Evolutionary conservation across 2,113 vertebrate species (phyloP).

Genomic region (Apistogramma diplotaenia): DNA sequence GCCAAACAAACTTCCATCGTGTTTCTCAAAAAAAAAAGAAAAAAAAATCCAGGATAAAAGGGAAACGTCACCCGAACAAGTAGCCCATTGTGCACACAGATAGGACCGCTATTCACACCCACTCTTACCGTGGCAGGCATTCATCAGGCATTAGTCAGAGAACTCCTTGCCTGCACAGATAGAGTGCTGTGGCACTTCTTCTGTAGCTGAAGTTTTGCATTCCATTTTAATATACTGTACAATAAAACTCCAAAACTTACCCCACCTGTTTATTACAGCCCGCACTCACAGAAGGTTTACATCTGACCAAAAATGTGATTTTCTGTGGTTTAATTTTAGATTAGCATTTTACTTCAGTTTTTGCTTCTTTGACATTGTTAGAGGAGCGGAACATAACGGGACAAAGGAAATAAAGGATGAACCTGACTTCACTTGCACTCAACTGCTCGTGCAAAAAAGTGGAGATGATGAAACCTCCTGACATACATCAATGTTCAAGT

Average conservation of each 20-base stretch:
- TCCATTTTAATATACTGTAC: not conserved
- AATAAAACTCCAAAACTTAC: not conserved
- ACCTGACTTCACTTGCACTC: slow-evolving; percentile 3
- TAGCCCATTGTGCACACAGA: slow-evolving; percentile 53
- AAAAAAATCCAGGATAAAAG: slow-evolving; percentile 33
- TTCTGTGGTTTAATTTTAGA: not conserved
- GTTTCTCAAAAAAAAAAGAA: slow-evolving; percentile 13
- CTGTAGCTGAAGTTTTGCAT: slow-evolving; percentile 29
- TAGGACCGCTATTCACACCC: slow-evolving; percentile 54
- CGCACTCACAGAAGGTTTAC: not conserved
- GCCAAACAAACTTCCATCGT: slow-evolving; percentile 49
- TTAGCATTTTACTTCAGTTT: not conserved
- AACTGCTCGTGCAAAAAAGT: not conserved
- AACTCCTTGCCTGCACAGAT: slow-evolving; percentile 40
- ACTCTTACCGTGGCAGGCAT: slow-evolving; percentile 46
- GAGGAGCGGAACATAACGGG: not conserved
- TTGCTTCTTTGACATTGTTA: not conserved
- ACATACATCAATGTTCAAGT: not conserved
- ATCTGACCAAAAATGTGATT: not conserved
- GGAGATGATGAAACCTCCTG: slow-evolving; percentile 41
- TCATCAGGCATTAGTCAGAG: slow-evolving; percentile 63
- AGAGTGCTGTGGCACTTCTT: slow-evolving; percentile 29
- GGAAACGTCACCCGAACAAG: slow-evolving; percentile 49
- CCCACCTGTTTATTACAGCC: not conserved
- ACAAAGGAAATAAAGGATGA: not conserved